These are phyloP conservation scores for Crocidura indochinensis DNA, from an alignment of 2,797 vertebrate genomes.

Conservation along the genomic window DNA sequence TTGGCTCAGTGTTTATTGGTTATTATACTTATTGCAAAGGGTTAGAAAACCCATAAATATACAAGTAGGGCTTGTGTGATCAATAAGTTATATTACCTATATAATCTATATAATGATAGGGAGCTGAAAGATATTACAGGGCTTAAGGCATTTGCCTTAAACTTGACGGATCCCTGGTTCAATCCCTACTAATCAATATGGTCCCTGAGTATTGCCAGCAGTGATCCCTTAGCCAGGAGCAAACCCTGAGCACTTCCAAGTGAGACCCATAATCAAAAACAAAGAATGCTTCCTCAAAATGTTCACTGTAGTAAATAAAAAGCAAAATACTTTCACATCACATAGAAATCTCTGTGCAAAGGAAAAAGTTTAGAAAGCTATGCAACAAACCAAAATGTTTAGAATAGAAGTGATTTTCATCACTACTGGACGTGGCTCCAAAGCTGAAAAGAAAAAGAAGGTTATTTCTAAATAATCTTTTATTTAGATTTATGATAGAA, in stretches of 20 bases:
- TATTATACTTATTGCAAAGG: constrained; percentile 8
- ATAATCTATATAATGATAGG: neutral
- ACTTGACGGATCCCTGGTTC: too few relatives aligned
- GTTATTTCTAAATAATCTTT: neutral
- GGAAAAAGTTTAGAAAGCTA: constrained; percentile 27
- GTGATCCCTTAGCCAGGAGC: too few relatives aligned
- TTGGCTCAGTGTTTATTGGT: constrained; percentile 40
- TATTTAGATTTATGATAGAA: neutral
- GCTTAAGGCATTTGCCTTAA: too few relatives aligned
- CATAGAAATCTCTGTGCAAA: neutral
- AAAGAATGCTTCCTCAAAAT: neutral
- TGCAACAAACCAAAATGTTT: constrained; percentile 28
- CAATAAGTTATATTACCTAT: constrained; percentile 48
- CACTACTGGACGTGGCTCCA: too few relatives aligned
- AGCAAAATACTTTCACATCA: constrained; percentile 3
- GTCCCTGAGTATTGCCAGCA: too few relatives aligned
- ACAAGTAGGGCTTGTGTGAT: neutral
- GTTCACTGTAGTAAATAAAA: constrained; percentile 16
- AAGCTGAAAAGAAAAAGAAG: neutral
- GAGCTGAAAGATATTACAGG: too few relatives aligned
- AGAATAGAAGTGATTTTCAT: neutral
- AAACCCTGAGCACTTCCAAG: too few relatives aligned
- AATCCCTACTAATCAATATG: too few relatives aligned
- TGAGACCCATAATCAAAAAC: too few relatives aligned
- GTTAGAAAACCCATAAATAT: constrained; percentile 18